These are phyloP conservation scores for Neelides sp. DNA, from an alignment of 1,140 invertebrate genomes.

Conservation along the genomic window DNA sequence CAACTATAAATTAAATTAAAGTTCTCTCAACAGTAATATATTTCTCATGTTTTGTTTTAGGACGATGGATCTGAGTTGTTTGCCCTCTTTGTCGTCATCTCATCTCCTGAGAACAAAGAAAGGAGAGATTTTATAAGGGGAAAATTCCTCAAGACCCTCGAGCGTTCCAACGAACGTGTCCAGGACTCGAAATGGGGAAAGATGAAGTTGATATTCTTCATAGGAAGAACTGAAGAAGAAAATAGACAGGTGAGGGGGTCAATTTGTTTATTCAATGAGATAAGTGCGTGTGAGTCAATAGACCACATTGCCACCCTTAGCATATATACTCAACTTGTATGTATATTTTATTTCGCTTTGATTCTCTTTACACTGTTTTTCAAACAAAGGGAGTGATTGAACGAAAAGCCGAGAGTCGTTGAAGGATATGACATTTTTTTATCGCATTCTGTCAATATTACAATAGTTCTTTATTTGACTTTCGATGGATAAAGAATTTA, in stretches of 20 bases:
- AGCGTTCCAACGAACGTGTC: not conserved
- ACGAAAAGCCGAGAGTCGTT: no score
- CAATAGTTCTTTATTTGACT: no score
- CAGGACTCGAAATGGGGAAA: not conserved
- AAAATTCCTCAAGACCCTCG: constrained; percentile 1
- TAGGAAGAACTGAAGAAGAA: not conserved
- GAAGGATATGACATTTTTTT: no score
- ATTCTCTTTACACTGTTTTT: no score
- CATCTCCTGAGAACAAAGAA: constrained; percentile 19
- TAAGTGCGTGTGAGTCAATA: not conserved
- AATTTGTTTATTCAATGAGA: not conserved
- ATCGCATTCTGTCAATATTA: no score
- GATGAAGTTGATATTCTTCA: constrained; percentile 8
- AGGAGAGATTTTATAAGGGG: constrained; percentile 15
- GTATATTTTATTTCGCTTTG: no score
- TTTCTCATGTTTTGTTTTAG: constrained; percentile 7
- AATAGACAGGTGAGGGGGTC: not conserved
- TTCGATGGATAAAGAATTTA: no score
- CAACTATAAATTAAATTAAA: not conserved
- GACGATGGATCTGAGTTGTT: constrained; percentile 12
- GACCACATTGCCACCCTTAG: not conserved
- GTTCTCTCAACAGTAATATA: not conserved
- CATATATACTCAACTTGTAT: not conserved
- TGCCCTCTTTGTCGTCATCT: constrained; percentile 21
- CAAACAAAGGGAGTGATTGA: no score